phyloP scores from a whole-genome alignment of 2,888 invertebrate species.

The Apotomis turbidana region DNA sequence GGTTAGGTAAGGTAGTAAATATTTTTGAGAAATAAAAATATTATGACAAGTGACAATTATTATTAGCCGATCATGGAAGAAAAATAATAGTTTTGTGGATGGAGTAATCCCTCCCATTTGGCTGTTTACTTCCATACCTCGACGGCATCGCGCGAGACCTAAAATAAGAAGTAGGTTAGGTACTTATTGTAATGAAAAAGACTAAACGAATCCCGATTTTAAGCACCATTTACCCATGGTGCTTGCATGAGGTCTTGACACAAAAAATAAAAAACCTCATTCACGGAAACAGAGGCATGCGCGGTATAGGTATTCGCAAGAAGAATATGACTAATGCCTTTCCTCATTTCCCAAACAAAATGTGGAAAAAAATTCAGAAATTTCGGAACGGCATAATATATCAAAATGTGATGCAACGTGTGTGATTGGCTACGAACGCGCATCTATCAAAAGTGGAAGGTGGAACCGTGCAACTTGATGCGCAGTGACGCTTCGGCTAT shows the following conservation, averaged over 20 bases:
- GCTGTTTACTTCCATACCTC: neutral
- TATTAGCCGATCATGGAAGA: too few relatives aligned
- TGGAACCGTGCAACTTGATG: too few relatives aligned
- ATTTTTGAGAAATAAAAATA: too few relatives aligned
- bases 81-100: too few relatives aligned
- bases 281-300: constrained; percentile 43
- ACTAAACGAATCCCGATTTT: constrained; percentile 26
- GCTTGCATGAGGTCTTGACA: constrained; percentile 23
- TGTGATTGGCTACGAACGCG: too few relatives aligned
- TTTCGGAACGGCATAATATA: too few relatives aligned
- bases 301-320: constrained; percentile 26
- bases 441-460: too few relatives aligned
- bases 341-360: neutral
- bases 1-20: too few relatives aligned
- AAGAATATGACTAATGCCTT: neutral
- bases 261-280: constrained; percentile 38
- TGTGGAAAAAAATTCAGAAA: neutral
- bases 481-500: too few relatives aligned
- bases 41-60: too few relatives aligned
- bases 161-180: neutral
- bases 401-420: too few relatives aligned
- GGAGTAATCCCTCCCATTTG: too few relatives aligned
- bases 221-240: constrained; percentile 24
- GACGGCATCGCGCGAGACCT: neutral
- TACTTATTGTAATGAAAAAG: neutral